Evolutionary conservation across 2,113 vertebrate genomes (phyloP), one percentile per base, ranked within the genome.

Genomic region (Macroglossus sobrinus): DNA sequence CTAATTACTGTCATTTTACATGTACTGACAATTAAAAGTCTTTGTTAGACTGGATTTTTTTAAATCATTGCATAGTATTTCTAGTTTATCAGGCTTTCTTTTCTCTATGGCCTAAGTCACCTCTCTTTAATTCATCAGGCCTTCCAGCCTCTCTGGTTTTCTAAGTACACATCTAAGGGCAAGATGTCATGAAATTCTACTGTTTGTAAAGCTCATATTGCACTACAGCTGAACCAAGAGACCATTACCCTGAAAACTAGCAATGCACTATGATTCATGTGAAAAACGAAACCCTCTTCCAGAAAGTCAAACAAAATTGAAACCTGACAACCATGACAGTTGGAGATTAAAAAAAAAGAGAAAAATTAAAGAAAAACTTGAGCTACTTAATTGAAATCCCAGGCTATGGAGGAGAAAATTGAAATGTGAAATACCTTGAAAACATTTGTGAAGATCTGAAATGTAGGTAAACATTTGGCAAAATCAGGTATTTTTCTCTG

Each of bases 221-320:
- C 35, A 43, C 33, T 33, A 57, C 22, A 95, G 33, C n/a, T 53
- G 55, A 89, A 68, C 22, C 16, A 26, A 84, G 47, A 38, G 30
- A 75, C 68, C 14, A 68, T 79, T 57, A 35, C 74, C 74, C 92
- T 72, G 61, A 95, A 94, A 93, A 91, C 16, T 64, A 76, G n/a
- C 24, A 19, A 35, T 59, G 13, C 3, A 28, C 71, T 89, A 33
- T 72, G 24, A 40, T 59, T 79, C 45, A 11, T n/a, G 22, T 0
- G 4, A 72, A 22, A 64, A 74, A 18, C 1, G 19, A 5, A 84
- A 79, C 43, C 66, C 9, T 78, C 19, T 80, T 76, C 4, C 10
- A 94, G 33, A 69, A 43, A 93, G 7, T 35, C 35, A 80, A 57
- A 57, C 61, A 78, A 55, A 76, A 91, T 5, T 91, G 63, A 95